Conservation (phyloP, 2,888 invertebrate species). For the Ichneumoninae sp. region DNA sequence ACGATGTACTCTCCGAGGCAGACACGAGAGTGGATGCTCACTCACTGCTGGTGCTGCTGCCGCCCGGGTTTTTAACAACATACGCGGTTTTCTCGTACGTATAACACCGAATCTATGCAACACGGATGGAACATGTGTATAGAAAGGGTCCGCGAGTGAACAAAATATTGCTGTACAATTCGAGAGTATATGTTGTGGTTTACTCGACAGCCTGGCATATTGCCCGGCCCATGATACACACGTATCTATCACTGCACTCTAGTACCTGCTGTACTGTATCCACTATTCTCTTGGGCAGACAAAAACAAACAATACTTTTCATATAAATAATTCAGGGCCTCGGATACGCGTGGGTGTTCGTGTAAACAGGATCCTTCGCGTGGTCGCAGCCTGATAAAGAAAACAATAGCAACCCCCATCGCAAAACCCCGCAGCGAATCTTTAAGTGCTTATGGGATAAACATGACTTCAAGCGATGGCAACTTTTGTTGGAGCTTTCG, state of each 20-base stretch:
- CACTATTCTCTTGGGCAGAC: not conserved
- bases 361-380: not conserved
- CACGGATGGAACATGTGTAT: not conserved
- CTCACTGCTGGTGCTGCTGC: not conserved
- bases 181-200: conserved; percentile 7
- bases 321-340: conserved; percentile 10
- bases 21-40: conserved; percentile 12
- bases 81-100: not conserved
- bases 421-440: no score
- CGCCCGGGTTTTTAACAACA: not conserved
- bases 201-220: conserved; percentile 10
- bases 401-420: not conserved
- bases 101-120: conserved; percentile 4
- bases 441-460: no score
- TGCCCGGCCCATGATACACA: conserved; percentile 7
- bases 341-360: not conserved
- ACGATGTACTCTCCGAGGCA: conserved; percentile 14
- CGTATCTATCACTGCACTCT: not conserved
- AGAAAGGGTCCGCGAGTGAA: not conserved
- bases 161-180: conserved; percentile 7
- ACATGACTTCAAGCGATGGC: not conserved
- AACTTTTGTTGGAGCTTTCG: not conserved
- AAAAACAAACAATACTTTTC: conserved; percentile 15
- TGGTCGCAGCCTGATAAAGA: not conserved
- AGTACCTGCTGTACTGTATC: not conserved